Evolutionary conservation across 2,113 vertebrate species (phyloP), one percentile per base, ranked within the genome.

Genomic region (Calonectris borealis): DNA sequence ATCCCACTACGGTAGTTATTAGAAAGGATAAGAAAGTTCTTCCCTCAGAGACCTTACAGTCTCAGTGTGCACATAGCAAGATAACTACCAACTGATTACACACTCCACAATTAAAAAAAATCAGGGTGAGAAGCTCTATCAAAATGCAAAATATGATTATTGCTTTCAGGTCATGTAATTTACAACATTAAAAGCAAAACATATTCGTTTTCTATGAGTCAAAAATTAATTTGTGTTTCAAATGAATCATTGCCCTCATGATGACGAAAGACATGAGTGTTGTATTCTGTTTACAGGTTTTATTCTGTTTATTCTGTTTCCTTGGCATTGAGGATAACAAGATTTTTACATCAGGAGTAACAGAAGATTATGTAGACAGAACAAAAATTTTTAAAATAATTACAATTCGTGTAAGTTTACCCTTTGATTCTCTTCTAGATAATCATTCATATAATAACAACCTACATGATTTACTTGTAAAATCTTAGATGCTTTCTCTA

Each of bases 181-280:
- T 77, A 34, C n/a, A 92, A 6, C 49, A 82, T 42, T 91, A 76
- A 78, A 93, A 88, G 8, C 24, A 51, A 96, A 83, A 9, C 31
- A 60, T 68, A 60, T n/a, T 81, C 21, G 24, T 60, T 78, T 87
- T 92, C 22, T 58, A 14, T 82, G 52, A 87, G 40, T 80, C 61
- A 96, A 94, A 94, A 92, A 78, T 73, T 64, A 86, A 60, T 80
- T 80, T 88, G 26, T 80, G 9, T 81, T 88, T 81, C 22, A 38
- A 44, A 77, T 71, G 52, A 76, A 66, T 69, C 84, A 88, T 40
- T 86, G 36, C 7, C 10, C 7, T 77, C 29, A 17, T 22, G 19
- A 65, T 86, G 44, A 49, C 0, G 0, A 85, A 89, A 61, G 34
- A 3, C 4, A 2, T 36, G 15, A 14, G 8, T 65, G 36, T 49